Base-by-base conservation (phyloP, 2,113 vertebrate genomes). In the Martes martes region DNA sequence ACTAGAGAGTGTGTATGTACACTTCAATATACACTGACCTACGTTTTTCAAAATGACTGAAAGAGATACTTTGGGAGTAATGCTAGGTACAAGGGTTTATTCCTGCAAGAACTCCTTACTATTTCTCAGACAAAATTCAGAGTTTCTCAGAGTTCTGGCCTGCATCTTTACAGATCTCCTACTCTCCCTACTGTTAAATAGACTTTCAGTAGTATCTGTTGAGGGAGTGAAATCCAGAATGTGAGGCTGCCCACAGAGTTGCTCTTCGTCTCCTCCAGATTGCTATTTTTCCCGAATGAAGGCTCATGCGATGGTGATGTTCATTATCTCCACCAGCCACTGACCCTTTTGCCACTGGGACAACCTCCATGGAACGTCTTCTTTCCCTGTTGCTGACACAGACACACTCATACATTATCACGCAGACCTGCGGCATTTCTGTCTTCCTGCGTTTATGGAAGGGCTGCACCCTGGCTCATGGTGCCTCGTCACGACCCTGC, bases 261-360 rank as follows among this genome's bases (percentile, higher is more conserved):
- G 5, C 2, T n/a, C 23, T 26, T 55, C 2, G 0, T 31, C 14
- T 67, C 14, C 0, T 16, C 24, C 31, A 18, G 11, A 18, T n/a
- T 23, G 11, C 8, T 55, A 1, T 11, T 55, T 89, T 14, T 65
- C 7, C 45, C 4, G 10, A 3, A 1, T 1, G 52, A 59, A n/a
- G 59, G 26, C 4, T 1, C 1, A 1, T 3, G 18, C 1, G 23
- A 7, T 16, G 9, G 3, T 6, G 4, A 31, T 2, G 1, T 4
- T n/a, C 59, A 1, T 1, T 31, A 1, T 74, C 16, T 42, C 31
- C 23, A 0, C 13, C 1, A 33, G 3, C 50, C 4, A 15, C 52
- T 39, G 9, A 1, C 4, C 36, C 55, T 42, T 55, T 8, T 36
- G 11, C 24, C 3, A 3, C 0, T 0, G 4, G 2, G 24, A 4